A percentile compares a stretch with the other conserved stretches of the same genome.
Evolutionary conservation across 2,888 invertebrate species (phyloP).

Genomic region (Eupithecia inturbata): DNA sequence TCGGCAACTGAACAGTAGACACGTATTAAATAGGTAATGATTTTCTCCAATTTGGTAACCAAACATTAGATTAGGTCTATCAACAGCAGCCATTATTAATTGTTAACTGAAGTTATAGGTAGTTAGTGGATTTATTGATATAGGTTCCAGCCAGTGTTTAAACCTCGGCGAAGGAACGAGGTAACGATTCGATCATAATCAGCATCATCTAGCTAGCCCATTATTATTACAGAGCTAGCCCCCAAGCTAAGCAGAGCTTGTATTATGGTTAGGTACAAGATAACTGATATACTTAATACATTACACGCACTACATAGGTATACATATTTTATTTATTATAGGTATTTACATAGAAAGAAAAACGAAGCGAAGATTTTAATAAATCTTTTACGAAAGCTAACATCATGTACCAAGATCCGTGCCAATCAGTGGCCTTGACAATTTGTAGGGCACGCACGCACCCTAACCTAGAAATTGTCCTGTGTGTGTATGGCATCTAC

Average conservation of each 20-base stretch:
- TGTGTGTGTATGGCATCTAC: no score
- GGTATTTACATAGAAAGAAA: no score
- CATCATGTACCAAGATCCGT: not conserved
- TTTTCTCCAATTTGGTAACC: not conserved
- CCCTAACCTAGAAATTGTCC: not conserved
- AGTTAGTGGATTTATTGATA: not conserved
- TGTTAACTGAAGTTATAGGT: not conserved
- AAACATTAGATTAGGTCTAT: not conserved
- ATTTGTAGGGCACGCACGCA: not conserved
- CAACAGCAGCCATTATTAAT: not conserved
- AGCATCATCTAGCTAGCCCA: not conserved
- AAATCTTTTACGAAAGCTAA: no score
- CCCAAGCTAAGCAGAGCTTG: not conserved
- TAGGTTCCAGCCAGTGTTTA: not conserved
- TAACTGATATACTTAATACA: no score
- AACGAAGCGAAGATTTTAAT: not conserved
- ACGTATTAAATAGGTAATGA: not conserved
- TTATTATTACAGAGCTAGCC: no score
- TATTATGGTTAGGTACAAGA: not conserved
- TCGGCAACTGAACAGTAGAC: not conserved
- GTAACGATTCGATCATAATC: not conserved
- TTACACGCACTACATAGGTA: not conserved
- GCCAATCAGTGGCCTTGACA: not conserved
- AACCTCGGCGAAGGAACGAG: not conserved
- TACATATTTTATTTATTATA: not conserved